These are phyloP conservation scores for Campylomormyrus numenius DNA, from an alignment of 2,113 vertebrate species.

Conservation along the genomic window DNA sequence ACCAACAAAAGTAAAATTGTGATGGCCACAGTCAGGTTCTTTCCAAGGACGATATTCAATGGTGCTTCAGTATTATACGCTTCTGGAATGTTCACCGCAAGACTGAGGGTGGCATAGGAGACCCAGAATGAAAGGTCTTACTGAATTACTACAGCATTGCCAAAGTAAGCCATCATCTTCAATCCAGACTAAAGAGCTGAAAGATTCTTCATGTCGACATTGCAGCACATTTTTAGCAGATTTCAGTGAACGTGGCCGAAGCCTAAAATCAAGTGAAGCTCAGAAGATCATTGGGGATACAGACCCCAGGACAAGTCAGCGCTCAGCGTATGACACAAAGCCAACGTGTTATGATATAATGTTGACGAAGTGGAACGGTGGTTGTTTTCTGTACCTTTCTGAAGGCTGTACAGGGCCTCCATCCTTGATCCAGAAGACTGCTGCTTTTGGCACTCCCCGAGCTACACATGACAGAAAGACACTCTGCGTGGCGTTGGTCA, in stretches of 20 bases:
- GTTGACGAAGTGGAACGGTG: neutral
- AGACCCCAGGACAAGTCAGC: neutral
- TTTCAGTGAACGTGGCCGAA: neutral
- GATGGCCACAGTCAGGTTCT: neutral
- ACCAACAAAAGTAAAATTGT: constrained; percentile 24
- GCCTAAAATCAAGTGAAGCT: neutral
- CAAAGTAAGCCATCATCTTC: constrained; percentile 10
- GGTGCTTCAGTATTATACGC: neutral
- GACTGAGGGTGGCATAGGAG: neutral
- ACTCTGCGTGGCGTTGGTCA: constrained; percentile 62
- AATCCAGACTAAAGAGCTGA: neutral
- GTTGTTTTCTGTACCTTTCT: constrained; percentile 54
- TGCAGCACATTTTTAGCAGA: neutral
- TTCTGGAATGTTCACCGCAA: constrained; percentile 13
- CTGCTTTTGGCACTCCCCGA: constrained; percentile 45
- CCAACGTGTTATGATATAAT: neutral
- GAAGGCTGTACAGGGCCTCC: constrained; percentile 57
- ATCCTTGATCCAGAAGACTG: constrained; percentile 77
- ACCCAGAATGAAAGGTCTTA: neutral
- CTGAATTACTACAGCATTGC: neutral
- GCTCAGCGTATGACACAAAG: neutral
- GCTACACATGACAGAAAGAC: constrained; percentile 67
- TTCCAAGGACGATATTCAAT: constrained; percentile 34
- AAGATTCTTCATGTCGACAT: neutral
- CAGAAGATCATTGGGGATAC: neutral